Base-by-base conservation (phyloP, 2,797 vertebrate genomes). In the Anniella stebbinsi region DNA sequence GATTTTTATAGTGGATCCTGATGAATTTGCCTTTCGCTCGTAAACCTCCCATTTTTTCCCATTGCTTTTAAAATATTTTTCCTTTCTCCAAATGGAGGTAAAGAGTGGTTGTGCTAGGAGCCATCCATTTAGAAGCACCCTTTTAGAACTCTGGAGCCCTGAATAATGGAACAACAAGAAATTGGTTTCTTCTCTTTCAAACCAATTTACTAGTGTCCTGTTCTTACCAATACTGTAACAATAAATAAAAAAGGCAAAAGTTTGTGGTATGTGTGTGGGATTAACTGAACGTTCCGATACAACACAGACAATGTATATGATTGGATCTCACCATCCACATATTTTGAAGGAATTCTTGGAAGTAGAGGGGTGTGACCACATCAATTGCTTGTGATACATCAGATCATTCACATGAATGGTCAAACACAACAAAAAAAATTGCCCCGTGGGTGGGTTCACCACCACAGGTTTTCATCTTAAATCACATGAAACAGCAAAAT, bases 211-310 rank as follows among this genome's bases (percentile, higher is more conserved):
- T 60, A 84, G 38, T 25, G 81, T 8, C 15, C 21, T 15, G 12
- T 85, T 85, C 4, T 81, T 93, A 67, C 76, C 92, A 86, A 91
- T 91, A 92, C 48, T 57, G 12, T 38, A 73, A n/a, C n/a, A 73
- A 73, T 57, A n/a, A 48, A 30, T n/a, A 70, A 45, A 15, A n/a
- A 84, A 18, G 66, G 45, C 9, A 17, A 25, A 25, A 38, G 8
- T 30, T 57, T 5, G 23, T 60, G 51, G 33, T n/a, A n/a, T n/a
- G n/a, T n/a, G n/a, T n/a, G 25, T 8, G 13, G 30, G 28, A 11
- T 45, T 82, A 28, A n/a, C 72, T 81, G 38, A 81, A 54, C 72
- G 38, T 57, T 33, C 77, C 60, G 48, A 88, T 18, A 81, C 18
- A 60, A 7, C 63, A 70, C 1, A 41, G 48, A 54, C 21, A 80